phyloP scores from a whole-genome alignment of 2,113 vertebrate species.

The Ochotona curzoniae region DNA sequence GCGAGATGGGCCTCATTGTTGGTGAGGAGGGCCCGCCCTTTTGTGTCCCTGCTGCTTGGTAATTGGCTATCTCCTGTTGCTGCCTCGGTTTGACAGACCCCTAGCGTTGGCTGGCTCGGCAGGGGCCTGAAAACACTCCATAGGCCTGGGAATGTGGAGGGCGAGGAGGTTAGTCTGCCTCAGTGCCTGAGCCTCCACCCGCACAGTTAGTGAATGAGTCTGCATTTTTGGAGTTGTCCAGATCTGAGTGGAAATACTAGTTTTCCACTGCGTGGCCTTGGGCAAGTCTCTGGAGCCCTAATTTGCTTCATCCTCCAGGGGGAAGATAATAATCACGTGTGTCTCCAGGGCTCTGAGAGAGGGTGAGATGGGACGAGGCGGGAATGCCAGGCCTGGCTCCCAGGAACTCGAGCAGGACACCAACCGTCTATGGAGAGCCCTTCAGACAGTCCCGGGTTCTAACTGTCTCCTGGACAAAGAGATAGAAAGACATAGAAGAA shows the following conservation, averaged over 20 bases:
- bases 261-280: neutral
- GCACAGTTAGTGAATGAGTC: neutral
- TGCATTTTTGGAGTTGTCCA: neutral
- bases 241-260: constrained; percentile 11
- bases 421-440: neutral
- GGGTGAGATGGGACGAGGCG: neutral
- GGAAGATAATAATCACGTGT: neutral
- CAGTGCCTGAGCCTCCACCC: constrained; percentile 44
- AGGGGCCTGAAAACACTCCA: neutral
- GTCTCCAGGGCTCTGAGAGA: neutral
- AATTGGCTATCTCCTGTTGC: constrained; percentile 33
- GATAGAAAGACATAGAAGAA: neutral
- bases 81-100: neutral
- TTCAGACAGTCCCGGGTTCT: neutral
- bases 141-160: neutral
- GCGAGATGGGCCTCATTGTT: constrained; percentile 89
- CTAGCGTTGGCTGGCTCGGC: neutral
- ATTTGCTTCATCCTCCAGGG: neutral
- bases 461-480: neutral
- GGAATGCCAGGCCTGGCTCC: neutral
- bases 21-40: constrained; percentile 78
- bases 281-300: neutral
- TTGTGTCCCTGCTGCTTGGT: neutral
- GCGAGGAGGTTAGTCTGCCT: neutral
- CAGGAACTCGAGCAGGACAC: neutral